phyloP scores from a whole-genome alignment of 2,113 vertebrate species.

The Callocephalon fimbriatum region DNA sequence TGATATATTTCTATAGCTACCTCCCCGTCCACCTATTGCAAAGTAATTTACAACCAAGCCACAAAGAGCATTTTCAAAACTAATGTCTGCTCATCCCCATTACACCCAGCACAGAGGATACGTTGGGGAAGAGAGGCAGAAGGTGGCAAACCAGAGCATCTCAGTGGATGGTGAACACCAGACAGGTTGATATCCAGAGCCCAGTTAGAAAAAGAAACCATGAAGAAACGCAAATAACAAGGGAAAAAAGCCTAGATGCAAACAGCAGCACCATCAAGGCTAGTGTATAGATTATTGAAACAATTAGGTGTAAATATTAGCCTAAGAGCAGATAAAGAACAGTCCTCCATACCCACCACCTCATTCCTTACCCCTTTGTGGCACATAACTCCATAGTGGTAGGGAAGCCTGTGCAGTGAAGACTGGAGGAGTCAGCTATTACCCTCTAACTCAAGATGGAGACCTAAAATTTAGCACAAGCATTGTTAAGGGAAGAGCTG shows the following conservation, averaged over 20 bases:
- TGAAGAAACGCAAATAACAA: neutral
- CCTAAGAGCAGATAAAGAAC: neutral
- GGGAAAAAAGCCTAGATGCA: neutral
- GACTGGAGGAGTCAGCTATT: neutral
- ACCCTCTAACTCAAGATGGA: neutral
- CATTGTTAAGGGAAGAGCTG: neutral
- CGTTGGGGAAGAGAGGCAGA: neutral
- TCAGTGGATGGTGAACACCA: fast-evolving
- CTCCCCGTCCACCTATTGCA: neutral
- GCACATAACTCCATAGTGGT: neutral
- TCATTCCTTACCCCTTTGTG: neutral
- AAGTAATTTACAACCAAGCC: neutral
- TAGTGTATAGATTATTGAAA: neutral
- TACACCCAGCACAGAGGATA: neutral
- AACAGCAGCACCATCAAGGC: neutral
- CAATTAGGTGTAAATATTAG: neutral
- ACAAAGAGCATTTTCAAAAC: neutral
- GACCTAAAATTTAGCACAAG: neutral
- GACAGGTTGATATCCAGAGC: neutral
- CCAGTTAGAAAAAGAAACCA: neutral
- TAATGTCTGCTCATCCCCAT: neutral
- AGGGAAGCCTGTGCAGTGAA: neutral
- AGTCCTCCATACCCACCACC: neutral
- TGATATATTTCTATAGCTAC: neutral
- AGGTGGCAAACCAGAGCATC: neutral